Evolutionary conservation across 2,888 invertebrate genomes (phyloP).

Genomic region (Cerceris ruficornis): DNA sequence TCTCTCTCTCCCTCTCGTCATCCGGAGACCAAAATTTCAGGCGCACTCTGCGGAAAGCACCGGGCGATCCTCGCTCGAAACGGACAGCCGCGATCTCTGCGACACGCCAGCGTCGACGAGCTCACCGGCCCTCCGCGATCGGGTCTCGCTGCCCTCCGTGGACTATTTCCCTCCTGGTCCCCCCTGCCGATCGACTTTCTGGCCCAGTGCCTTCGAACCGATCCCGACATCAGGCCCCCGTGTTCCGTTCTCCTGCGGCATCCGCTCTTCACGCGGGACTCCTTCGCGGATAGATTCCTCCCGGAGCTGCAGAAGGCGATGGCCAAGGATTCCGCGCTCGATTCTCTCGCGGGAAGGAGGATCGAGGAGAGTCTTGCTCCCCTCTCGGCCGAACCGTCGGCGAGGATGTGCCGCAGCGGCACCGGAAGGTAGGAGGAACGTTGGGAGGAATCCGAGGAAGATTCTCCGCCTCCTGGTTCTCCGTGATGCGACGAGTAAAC

Average conservation of each 20-base stretch:
- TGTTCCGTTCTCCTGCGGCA: constrained; percentile 87
- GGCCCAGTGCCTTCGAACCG: constrained; percentile 85
- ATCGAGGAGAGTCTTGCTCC: constrained; percentile 63
- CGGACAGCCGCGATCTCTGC: constrained; percentile 74
- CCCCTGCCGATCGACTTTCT: constrained; percentile 83
- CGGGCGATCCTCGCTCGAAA: constrained; percentile 67
- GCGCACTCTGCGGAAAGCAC: constrained; percentile 65
- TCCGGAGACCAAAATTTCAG: constrained; percentile 36
- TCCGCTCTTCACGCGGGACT: constrained; percentile 86
- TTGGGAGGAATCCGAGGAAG: no score
- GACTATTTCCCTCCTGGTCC: constrained; percentile 79
- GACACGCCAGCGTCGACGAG: constrained; percentile 70
- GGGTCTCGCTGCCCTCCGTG: constrained; percentile 78
- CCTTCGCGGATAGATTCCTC: constrained; percentile 87
- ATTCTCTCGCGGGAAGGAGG: constrained; percentile 82
- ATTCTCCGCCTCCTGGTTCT: no score
- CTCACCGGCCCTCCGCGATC: constrained; percentile 56
- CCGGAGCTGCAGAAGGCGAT: constrained; percentile 86
- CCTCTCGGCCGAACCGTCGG: constrained; percentile 61
- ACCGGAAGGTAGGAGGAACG: constrained; percentile 66
- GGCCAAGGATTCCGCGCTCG: constrained; percentile 85
- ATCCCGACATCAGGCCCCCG: constrained; percentile 86
- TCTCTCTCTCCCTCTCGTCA: no score
- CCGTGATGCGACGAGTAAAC: no score
- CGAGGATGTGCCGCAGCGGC: constrained; percentile 67